Evolutionary conservation across 2,113 vertebrate genomes (phyloP).

Genomic region (Hippoglossus stenolepis): DNA sequence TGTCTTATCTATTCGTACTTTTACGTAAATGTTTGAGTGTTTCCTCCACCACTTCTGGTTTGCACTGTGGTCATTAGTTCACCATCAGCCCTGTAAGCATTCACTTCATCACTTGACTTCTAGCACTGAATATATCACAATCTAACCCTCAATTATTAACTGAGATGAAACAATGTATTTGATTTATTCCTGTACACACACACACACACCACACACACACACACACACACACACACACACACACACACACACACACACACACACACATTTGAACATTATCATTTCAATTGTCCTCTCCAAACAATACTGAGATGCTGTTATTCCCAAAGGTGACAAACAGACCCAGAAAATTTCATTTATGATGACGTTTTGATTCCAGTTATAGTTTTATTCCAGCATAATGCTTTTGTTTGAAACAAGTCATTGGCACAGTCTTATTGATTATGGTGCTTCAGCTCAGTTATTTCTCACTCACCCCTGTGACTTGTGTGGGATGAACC

Average conservation of each 20-base stretch:
- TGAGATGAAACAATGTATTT: neutral
- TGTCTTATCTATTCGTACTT: too few species aligned
- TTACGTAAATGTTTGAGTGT: neutral
- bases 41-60: neutral
- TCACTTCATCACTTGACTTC: neutral
- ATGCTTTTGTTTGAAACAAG: neutral
- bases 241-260: neutral
- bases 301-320: neutral
- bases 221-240: neutral
- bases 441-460: neutral
- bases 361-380: neutral
- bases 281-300: neutral
- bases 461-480: too few species aligned
- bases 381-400: too few species aligned
- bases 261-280: neutral
- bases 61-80: too few species aligned
- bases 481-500: neutral
- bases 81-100: too few species aligned
- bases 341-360: neutral
- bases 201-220: neutral
- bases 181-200: neutral
- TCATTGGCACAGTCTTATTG: neutral
- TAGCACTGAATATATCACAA: neutral
- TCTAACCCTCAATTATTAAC: neutral
- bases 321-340: conserved; percentile 7